Base-by-base conservation (phyloP, 2,113 vertebrate genomes). In the Strix aluco region DNA sequence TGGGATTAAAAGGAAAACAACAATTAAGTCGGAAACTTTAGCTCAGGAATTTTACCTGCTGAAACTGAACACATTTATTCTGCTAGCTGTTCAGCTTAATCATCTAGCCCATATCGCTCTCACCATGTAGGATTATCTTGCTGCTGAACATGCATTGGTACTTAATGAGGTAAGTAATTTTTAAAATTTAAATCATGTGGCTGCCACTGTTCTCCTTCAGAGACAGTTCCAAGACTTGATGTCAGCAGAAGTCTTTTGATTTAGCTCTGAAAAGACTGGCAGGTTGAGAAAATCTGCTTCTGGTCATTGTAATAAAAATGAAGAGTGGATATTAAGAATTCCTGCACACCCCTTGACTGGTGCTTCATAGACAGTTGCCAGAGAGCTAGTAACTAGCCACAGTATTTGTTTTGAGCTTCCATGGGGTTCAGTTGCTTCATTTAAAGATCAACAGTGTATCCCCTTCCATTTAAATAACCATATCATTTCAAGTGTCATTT, bases 121-220 rank as follows among this genome's bases (percentile, higher is more conserved):
- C 40, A 38, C 19, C 66, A 27, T 77, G 66, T 66, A 86, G 81
- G 79, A 62, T 23, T 94, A 58, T 70, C 71, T 91, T 89, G 63
- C 66, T 57, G 73, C 61, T 90, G 81, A 90, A 93, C 44, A 61
- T 32, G n/a, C 46, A 46, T 77, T 80, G 85, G 58, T 66, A 79
- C 62, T 90, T 90, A 90, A 94, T 66, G 87, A 95, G 81, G 58
- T 80, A 88, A 88, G 88, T 70, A 86, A 77, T 93, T 90, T 96
- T 92, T 90, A 55, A 90, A 75, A 70, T 88, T 82, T 88, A 83
- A 86, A 74, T 94, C 46, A n/a, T 82, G 66, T 90, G 55, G 51
- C 81, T 92, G 71, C 29, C 42, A 42, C n/a, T 8, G 3, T 74
- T 90, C 71, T 83, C 40, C 22, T 88, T 92, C 47, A 77, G 62